Percentiles rank a stretch among this genome's conserved stretches.
phyloP scores from a whole-genome alignment of 2,888 invertebrate species.

The Orthonychiurus folsomi region DNA sequence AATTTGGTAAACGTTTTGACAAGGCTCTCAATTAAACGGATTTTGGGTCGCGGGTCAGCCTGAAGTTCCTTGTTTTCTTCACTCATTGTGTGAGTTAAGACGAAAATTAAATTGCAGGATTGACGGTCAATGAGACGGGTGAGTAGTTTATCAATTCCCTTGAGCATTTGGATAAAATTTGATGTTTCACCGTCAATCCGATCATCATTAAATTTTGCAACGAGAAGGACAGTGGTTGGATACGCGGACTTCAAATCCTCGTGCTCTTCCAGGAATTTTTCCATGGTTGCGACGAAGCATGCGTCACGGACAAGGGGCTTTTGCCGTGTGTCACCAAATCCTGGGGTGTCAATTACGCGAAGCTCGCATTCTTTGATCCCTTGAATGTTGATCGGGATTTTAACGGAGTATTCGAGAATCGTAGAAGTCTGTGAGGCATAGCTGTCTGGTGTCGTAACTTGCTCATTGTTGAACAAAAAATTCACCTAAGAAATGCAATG shows the following conservation, averaged over 20 bases:
- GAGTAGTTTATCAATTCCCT: not conserved
- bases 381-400: slow-evolving; percentile 2
- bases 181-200: not conserved
- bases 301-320: not conserved
- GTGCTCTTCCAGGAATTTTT: slow-evolving; percentile 1
- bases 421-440: not conserved
- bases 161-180: slow-evolving; percentile 8
- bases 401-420: slow-evolving; percentile 3
- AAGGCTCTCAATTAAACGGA: not conserved
- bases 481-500: not conserved
- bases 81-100: slow-evolving; percentile 3
- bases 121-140: not conserved
- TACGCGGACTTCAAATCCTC: not conserved
- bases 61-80: not conserved
- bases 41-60: not conserved
- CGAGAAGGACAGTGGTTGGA: slow-evolving; percentile 3
- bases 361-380: not conserved
- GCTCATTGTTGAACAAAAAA: not conserved
- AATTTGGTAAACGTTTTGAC: slow-evolving; percentile 4
- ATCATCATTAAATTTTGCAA: slow-evolving; percentile 3
- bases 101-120: slow-evolving; percentile 3
- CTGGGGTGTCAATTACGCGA: not conserved
- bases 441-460: not conserved
- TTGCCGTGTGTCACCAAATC: slow-evolving; percentile 6
- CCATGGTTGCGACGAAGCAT: not conserved